A percentile compares a stretch with the other conserved stretches of the same genome.
phyloP scores from a whole-genome alignment of 2,797 vertebrate species.

The Characodon lateralis region DNA sequence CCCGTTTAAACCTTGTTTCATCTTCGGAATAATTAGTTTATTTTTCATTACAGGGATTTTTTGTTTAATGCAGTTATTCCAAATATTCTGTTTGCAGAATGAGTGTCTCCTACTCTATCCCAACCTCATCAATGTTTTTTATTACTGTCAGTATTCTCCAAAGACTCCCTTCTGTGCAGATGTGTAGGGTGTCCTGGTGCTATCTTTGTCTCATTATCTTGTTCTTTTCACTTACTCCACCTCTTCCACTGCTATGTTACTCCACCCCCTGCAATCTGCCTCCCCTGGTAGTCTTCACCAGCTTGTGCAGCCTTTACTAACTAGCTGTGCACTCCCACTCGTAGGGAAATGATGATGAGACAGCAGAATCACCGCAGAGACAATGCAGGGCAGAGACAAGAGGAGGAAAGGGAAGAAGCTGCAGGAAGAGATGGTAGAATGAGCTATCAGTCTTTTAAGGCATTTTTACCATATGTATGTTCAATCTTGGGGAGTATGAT shows the following conservation, averaged over 20 bases:
- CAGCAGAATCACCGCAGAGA: slow-evolving; percentile 71
- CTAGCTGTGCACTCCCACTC: slow-evolving; percentile 70
- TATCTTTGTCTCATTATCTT: slow-evolving; percentile 65
- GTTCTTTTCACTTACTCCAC: slow-evolving; percentile 8
- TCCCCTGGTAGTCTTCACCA: slow-evolving; percentile 55
- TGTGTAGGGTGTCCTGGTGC: slow-evolving; percentile 65
- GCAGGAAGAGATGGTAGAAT: slow-evolving; percentile 52
- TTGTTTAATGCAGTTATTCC: slow-evolving; percentile 9
- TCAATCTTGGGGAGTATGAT: slow-evolving; percentile 55
- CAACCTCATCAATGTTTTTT: slow-evolving; percentile 61
- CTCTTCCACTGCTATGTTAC: not conserved
- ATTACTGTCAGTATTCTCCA: slow-evolving; percentile 64
- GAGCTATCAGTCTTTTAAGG: slow-evolving; percentile 71
- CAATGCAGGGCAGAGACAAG: slow-evolving; percentile 44
- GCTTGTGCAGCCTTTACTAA: slow-evolving; percentile 67
- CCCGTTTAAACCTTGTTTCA: not conserved
- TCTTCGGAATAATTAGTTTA: not conserved
- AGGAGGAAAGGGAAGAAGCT: slow-evolving; percentile 26
- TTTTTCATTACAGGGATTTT: not conserved
- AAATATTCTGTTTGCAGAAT: slow-evolving; percentile 26
- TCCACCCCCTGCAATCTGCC: slow-evolving; percentile 20
- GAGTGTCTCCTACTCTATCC: slow-evolving; percentile 33
- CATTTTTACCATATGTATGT: slow-evolving; percentile 70
- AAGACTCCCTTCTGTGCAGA: slow-evolving; percentile 67
- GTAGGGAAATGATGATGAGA: slow-evolving; percentile 78